Percentiles rank a stretch among this genome's conserved stretches.
These are phyloP conservation scores for Ptychadena robeensis DNA, from an alignment of 2,797 vertebrate species.

Conservation along the genomic window DNA sequence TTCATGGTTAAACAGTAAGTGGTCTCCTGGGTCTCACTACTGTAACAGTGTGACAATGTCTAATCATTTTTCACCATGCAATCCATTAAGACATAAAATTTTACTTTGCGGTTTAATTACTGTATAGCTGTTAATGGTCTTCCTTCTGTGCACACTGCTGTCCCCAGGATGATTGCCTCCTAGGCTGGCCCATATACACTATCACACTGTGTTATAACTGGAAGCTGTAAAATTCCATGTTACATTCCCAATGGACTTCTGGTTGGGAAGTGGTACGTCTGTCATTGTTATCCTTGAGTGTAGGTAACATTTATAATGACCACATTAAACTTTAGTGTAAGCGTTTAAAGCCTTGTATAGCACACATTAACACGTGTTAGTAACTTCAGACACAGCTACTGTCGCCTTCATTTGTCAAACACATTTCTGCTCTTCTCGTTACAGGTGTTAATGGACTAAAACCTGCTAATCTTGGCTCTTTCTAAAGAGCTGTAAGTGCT, in stretches of 20 bases:
- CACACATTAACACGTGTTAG: constrained; percentile 19
- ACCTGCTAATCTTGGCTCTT: background rate
- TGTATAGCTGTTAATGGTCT: constrained; percentile 17
- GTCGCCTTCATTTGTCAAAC: constrained; percentile 7
- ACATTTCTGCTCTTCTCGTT: background rate
- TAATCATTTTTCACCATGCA: constrained; percentile 32
- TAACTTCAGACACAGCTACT: background rate
- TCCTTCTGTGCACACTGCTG: constrained; percentile 52
- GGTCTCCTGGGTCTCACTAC: constrained; percentile 1
- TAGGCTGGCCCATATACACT: constrained; percentile 53
- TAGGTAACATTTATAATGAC: constrained; percentile 14
- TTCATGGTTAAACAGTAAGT: background rate
- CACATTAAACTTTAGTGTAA: constrained; percentile 23
- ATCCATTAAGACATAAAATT: constrained; percentile 38
- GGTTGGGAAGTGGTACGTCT: constrained; percentile 25
- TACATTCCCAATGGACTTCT: constrained; percentile 27
- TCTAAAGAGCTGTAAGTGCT: background rate
- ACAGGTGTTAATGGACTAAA: constrained; percentile 1
- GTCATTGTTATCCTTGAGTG: constrained; percentile 11
- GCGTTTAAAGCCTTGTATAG: constrained; percentile 17
- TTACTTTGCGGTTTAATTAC: constrained; percentile 12
- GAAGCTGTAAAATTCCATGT: constrained; percentile 44
- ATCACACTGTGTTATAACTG: constrained; percentile 56
- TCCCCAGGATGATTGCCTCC: constrained; percentile 43
- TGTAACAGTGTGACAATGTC: background rate